Conservation (phyloP, 2,797 vertebrate genomes). For the Arrhamphus sclerolepis region DNA sequence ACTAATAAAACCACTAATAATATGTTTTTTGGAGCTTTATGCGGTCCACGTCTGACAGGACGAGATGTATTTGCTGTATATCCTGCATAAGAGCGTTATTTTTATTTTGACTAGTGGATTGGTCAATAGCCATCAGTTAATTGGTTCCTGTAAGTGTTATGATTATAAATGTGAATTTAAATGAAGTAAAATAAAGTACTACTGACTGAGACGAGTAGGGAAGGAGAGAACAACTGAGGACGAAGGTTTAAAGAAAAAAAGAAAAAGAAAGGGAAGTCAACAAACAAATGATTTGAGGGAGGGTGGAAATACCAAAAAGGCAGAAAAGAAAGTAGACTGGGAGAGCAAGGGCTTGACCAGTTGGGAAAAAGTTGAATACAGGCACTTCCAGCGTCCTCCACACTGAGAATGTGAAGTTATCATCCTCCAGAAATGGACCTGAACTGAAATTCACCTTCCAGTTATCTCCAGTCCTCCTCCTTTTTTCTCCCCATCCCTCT, state of each 20-base stretch:
- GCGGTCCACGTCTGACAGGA: no score
- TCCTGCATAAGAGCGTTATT: no score
- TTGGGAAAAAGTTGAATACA: constrained; percentile 15
- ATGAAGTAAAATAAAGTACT: no score
- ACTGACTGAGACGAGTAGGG: background rate
- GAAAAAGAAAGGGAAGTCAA: background rate
- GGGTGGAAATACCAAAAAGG: background rate
- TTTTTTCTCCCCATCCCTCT: background rate
- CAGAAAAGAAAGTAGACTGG: constrained; percentile 4
- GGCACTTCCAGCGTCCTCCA: constrained; percentile 14
- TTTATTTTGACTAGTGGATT: no score
- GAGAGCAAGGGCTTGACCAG: constrained; percentile 11
- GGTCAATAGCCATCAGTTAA: no score
- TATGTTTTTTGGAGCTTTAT: no score
- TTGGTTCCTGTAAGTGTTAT: no score
- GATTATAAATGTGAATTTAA: no score
- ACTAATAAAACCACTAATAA: no score
- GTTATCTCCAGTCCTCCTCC: constrained; percentile 20
- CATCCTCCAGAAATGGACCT: constrained; percentile 42
- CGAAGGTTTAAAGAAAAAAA: background rate
- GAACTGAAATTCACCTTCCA: constrained; percentile 47
- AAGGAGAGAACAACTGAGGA: background rate
- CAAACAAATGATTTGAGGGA: background rate
- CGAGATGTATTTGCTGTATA: no score
- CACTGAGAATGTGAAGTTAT: constrained; percentile 48